A percentile compares a stretch with the other conserved stretches of the same genome.
phyloP scores from a whole-genome alignment of 1,140 invertebrate genomes.

The Whitmania pigra region DNA sequence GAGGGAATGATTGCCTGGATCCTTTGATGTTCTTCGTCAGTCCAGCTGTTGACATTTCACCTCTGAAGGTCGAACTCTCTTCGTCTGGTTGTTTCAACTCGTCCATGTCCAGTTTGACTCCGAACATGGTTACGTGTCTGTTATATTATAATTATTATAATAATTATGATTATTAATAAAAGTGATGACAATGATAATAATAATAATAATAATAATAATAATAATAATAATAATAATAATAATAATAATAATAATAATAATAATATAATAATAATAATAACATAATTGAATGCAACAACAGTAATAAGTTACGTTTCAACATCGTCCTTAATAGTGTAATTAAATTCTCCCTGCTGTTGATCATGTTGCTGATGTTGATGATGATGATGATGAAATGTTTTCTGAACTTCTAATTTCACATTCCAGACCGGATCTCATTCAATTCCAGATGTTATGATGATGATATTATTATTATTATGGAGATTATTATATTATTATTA shows the following conservation, averaged over 20 bases:
- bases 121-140: conserved; percentile 1
- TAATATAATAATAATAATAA: neutral
- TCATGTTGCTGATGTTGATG: too few relatives aligned
- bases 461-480: neutral
- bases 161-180: neutral
- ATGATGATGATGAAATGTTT: neutral
- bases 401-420: neutral
- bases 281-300: neutral
- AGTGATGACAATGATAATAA: neutral
- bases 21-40: conserved; percentile 5
- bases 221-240: neutral
- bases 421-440: neutral
- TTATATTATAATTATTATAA: neutral
- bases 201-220: neutral
- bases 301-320: too few relatives aligned
- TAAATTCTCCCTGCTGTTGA: neutral
- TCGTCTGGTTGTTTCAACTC: neutral
- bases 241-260: neutral
- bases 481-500: neutral
- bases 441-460: neutral
- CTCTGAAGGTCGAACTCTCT: neutral
- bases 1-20: neutral
- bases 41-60: neutral
- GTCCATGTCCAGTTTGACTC: conserved; percentile 3
- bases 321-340: neutral